Conservation (phyloP, 2,888 invertebrate genomes). For the Rhorus exstirpatorius region DNA sequence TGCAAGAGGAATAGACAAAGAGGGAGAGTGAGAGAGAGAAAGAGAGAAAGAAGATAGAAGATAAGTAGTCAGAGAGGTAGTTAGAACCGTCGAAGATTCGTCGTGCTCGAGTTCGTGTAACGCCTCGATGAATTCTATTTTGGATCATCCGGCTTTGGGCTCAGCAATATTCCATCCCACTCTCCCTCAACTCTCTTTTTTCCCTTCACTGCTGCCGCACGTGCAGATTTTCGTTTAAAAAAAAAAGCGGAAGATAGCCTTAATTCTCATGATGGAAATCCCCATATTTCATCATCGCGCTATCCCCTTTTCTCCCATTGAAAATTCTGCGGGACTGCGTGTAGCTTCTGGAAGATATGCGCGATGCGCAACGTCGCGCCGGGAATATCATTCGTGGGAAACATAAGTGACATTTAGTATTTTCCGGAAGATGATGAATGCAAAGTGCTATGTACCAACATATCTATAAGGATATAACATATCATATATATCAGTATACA, state of each 20-base stretch:
- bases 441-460: constrained; percentile 20
- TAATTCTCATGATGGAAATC: constrained; percentile 11
- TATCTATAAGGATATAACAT: background rate
- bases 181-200: background rate
- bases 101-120: constrained; percentile 34
- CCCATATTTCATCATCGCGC: constrained; percentile 40
- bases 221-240: constrained; percentile 31
- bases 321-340: constrained; percentile 8
- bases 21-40: background rate
- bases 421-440: constrained; percentile 10
- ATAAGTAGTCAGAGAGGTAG: background rate
- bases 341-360: background rate
- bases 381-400: constrained; percentile 34
- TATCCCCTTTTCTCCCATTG: background rate
- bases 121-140: constrained; percentile 63
- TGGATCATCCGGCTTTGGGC: constrained; percentile 57
- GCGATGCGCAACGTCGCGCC: constrained; percentile 2
- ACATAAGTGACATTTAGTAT: constrained; percentile 31
- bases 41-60: background rate
- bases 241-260: constrained; percentile 30
- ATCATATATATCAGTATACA: too few species aligned
- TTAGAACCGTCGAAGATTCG: constrained; percentile 28
- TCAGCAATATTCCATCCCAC: constrained; percentile 28
- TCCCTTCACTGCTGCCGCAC: constrained; percentile 9
- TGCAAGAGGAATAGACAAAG: constrained; percentile 19